Conservation (phyloP, 2,797 vertebrate genomes). For the Onychomys arenicola region DNA sequence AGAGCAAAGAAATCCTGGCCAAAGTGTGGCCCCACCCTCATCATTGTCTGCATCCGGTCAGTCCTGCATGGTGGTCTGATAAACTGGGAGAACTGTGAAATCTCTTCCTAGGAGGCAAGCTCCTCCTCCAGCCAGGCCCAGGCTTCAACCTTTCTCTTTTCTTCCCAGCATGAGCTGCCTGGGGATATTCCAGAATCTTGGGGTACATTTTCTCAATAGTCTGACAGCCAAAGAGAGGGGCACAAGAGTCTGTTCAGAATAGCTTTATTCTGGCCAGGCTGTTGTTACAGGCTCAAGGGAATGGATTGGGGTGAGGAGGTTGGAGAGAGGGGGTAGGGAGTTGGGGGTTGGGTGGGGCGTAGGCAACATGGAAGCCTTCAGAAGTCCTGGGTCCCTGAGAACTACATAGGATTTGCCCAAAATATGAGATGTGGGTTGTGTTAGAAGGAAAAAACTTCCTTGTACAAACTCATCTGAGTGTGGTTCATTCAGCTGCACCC, state of each 20-base stretch:
- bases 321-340: no score
- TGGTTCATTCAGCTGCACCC: background rate
- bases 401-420: background rate
- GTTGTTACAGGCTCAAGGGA: background rate
- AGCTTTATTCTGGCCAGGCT: background rate
- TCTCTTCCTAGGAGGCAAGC: background rate
- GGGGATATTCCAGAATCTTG: background rate
- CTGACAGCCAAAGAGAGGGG: background rate
- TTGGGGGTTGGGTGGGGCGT: fast-evolving
- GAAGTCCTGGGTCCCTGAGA: background rate
- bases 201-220: background rate
- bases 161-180: background rate
- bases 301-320: no score
- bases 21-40: fast-evolving
- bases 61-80: background rate
- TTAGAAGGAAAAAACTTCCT: background rate
- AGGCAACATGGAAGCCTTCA: background rate
- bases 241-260: background rate
- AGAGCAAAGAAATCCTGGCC: no score
- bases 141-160: background rate
- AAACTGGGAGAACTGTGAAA: background rate
- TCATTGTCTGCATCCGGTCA: background rate
- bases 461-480: background rate
- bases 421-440: background rate
- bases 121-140: background rate